These are phyloP conservation scores for Hippocampus comes DNA, from an alignment of 2,113 vertebrate species.

Conservation along the genomic window DNA sequence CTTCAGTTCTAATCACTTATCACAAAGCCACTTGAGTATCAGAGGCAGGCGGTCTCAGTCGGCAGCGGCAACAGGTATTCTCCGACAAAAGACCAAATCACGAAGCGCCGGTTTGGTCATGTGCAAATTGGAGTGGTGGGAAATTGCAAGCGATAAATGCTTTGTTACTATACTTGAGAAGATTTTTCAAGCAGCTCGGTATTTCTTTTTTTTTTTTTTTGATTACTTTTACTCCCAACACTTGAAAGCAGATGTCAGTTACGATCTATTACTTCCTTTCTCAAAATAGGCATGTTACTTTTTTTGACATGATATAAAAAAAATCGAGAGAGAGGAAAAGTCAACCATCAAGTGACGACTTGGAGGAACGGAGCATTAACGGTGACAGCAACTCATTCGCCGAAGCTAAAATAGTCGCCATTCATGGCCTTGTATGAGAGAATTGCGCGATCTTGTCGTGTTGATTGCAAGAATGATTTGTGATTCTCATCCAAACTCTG, in stretches of 20 bases:
- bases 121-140: neutral
- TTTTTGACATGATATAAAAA: neutral
- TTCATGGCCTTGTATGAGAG: too few relatives aligned
- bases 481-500: too few relatives aligned
- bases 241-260: neutral
- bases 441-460: too few relatives aligned
- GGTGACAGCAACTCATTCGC: neutral
- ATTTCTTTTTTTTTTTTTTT: neutral
- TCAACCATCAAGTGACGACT: neutral
- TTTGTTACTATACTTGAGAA: too few relatives aligned
- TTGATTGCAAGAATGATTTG: too few relatives aligned
- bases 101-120: neutral
- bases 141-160: neutral
- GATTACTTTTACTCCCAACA: neutral
- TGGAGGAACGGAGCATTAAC: neutral
- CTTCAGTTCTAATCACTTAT: conserved; percentile 74
- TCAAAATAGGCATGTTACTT: neutral
- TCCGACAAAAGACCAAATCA: conserved; percentile 42
- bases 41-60: conserved; percentile 41
- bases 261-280: neutral
- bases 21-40: conserved; percentile 58
- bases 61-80: conserved; percentile 65
- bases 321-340: neutral
- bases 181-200: neutral
- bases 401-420: neutral